phyloP scores from a whole-genome alignment of 2,888 invertebrate species.

The Nomada fucata region DNA sequence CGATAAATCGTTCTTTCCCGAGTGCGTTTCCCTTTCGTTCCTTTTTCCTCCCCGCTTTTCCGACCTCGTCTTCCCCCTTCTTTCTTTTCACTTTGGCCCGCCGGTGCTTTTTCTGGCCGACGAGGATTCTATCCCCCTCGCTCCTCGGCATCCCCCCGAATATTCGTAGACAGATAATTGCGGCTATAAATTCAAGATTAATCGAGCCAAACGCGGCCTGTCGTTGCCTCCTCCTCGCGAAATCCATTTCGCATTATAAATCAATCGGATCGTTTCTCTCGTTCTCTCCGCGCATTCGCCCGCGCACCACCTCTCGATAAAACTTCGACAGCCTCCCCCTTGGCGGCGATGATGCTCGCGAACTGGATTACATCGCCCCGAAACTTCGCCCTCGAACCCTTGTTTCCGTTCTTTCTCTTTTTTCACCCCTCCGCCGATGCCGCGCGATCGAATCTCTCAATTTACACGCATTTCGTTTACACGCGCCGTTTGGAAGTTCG shows the following conservation, averaged over 20 bases:
- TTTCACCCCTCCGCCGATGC: neutral
- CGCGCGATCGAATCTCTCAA: constrained; percentile 45
- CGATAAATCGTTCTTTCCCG: constrained; percentile 58
- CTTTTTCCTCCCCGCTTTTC: neutral
- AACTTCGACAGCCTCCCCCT: constrained; percentile 63
- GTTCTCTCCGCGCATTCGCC: constrained; percentile 50
- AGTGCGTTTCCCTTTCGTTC: constrained; percentile 30
- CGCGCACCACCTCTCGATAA: constrained; percentile 75
- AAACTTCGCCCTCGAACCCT: constrained; percentile 49
- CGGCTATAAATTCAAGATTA: constrained; percentile 80
- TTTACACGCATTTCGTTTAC: constrained; percentile 37
- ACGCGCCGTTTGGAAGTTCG: neutral
- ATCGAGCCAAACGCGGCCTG: constrained; percentile 77
- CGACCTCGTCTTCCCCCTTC: neutral
- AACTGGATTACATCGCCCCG: constrained; percentile 61
- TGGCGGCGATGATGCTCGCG: constrained; percentile 59
- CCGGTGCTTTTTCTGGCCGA: constrained; percentile 48
- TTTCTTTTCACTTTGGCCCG: neutral
- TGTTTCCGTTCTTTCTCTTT: neutral
- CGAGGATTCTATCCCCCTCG: constrained; percentile 35
- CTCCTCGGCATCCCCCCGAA: constrained; percentile 67
- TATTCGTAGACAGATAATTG: constrained; percentile 80
- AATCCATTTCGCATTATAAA: constrained; percentile 81
- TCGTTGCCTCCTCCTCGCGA: constrained; percentile 76
- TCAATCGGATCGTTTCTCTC: constrained; percentile 75